phyloP scores from a whole-genome alignment of 2,888 invertebrate species.

The Noctua fimbriata region DNA sequence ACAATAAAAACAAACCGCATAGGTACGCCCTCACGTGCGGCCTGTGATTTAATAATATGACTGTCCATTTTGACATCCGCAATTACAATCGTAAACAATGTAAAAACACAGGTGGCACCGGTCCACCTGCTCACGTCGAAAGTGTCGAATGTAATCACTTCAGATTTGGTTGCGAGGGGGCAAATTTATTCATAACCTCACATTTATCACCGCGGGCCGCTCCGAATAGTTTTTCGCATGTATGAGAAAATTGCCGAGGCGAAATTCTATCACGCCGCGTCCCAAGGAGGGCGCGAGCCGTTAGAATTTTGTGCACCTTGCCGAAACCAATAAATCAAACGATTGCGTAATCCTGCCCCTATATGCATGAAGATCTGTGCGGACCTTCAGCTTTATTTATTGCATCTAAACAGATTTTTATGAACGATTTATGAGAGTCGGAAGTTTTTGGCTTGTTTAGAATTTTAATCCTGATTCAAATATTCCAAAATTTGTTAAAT shows the following conservation, averaged over 20 bases:
- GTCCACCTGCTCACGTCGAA: constrained; percentile 80
- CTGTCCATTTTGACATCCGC: constrained; percentile 53
- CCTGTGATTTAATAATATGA: constrained; percentile 59
- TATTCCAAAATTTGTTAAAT: constrained; percentile 63
- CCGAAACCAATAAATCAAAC: constrained; percentile 89
- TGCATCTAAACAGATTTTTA: constrained; percentile 86
- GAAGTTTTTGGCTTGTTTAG: constrained; percentile 70
- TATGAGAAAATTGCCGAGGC: constrained; percentile 85
- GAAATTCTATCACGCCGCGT: constrained; percentile 85
- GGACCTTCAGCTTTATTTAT: constrained; percentile 86
- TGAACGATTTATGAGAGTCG: constrained; percentile 80
- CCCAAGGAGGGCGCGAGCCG: constrained; percentile 79
- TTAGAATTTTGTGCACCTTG: constrained; percentile 88
- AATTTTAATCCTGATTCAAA: constrained; percentile 70
- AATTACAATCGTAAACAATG: constrained; percentile 59
- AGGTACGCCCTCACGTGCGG: constrained; percentile 40
- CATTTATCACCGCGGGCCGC: constrained; percentile 86
- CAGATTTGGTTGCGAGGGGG: constrained; percentile 82
- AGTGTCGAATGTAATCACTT: constrained; percentile 86
- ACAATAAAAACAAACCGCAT: constrained; percentile 67
- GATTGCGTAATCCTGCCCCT: constrained; percentile 88
- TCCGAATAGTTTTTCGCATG: constrained; percentile 86
- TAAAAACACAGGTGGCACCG: constrained; percentile 69
- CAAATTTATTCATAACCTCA: constrained; percentile 89
- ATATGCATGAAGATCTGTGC: constrained; percentile 86